phyloP scores from a whole-genome alignment of 2,113 vertebrate genomes.

The Orthonyx spaldingii region DNA sequence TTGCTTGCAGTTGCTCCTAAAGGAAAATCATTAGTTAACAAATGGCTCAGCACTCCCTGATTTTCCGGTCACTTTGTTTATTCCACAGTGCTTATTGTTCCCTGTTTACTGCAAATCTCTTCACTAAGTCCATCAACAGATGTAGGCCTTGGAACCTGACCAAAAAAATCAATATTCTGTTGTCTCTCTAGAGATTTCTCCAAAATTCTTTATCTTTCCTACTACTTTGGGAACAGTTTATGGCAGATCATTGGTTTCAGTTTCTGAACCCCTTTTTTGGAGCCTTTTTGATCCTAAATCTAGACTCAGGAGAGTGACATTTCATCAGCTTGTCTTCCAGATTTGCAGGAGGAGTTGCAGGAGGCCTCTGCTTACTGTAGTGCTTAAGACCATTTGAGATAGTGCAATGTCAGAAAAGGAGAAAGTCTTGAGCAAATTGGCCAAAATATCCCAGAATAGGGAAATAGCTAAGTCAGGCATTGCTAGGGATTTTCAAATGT shows the following conservation, averaged over 20 bases:
- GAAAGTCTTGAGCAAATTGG: background rate
- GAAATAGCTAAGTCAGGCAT: background rate
- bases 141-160: background rate
- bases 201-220: background rate
- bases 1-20: background rate
- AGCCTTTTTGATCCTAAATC: background rate
- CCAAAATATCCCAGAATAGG: background rate
- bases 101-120: background rate
- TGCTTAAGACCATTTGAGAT: background rate
- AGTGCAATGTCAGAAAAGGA: background rate
- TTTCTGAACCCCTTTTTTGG: background rate
- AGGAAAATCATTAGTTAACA: background rate
- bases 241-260: background rate
- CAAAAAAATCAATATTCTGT: background rate
- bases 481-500: background rate
- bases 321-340: background rate
- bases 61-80: background rate
- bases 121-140: background rate
- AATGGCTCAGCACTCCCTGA: background rate
- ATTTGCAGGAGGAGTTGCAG: fast-evolving
- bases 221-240: background rate
- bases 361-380: background rate
- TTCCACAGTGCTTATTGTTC: background rate
- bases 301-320: background rate
- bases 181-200: background rate